Conservation (phyloP, 1,140 invertebrate genomes). For the Epicauta chinensis region DNA sequence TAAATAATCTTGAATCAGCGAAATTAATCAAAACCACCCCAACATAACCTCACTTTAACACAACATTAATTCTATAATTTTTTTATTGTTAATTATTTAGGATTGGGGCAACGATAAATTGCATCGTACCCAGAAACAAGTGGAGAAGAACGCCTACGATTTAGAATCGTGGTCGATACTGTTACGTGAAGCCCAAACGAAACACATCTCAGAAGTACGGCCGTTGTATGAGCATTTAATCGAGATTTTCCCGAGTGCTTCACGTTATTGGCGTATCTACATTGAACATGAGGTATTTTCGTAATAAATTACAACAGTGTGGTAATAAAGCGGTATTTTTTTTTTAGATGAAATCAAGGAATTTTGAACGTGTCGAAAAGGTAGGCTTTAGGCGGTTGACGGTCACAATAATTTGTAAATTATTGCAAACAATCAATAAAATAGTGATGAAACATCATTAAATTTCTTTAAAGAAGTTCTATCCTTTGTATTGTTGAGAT, state of each 20-base stretch:
- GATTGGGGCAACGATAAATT: constrained; percentile 83
- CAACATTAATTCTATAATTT: neutral
- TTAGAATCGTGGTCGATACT: constrained; percentile 95
- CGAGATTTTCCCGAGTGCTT: constrained; percentile 88
- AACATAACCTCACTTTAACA: neutral
- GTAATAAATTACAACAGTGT: neutral
- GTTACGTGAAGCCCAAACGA: constrained; percentile 84
- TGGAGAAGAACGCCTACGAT: constrained; percentile 84
- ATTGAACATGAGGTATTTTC: constrained; percentile 92
- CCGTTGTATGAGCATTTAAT: constrained; percentile 92
- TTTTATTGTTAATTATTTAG: constrained; percentile 44
- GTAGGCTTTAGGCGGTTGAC: constrained; percentile 54
- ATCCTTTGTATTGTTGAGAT: constrained; percentile 1
- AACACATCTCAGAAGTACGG: constrained; percentile 86
- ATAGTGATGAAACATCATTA: neutral
- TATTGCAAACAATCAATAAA: constrained; percentile 4
- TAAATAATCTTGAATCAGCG: neutral
- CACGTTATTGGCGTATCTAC: constrained; percentile 98
- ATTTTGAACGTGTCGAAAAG: constrained; percentile 98
- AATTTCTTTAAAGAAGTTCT: constrained; percentile 3
- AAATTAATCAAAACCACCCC: neutral
- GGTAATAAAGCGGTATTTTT: constrained; percentile 17
- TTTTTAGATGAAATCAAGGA: constrained; percentile 86
- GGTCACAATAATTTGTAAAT: neutral
- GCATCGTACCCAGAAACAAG: constrained; percentile 68